Evolutionary conservation across 2,888 invertebrate species (phyloP), one percentile per base, ranked within the genome.

Genomic region (Cryptus viduatorius): DNA sequence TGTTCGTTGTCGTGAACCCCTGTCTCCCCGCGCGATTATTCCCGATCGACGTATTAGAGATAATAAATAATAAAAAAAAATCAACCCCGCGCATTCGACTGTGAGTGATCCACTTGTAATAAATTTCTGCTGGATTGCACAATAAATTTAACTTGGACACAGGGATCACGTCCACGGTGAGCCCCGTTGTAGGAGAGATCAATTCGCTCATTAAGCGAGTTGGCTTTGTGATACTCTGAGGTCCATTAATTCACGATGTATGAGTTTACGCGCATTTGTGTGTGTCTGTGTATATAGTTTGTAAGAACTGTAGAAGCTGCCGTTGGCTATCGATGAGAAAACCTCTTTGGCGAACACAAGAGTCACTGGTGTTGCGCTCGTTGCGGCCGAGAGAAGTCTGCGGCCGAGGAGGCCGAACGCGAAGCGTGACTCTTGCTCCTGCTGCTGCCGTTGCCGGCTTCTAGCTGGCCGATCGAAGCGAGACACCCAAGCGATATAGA

Each of bases 151-250:
- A 77, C 67, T 37, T 31, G 59, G 24, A 71, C 75, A 19, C n/a
- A 68, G 24, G 37, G 46, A 73, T 50, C 16, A 61, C 37, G 48
- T 68, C 64, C 71, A 79, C 75, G 84, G 72, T 85, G 69, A 71
- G 82, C 73, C 75, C 24, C 76, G 67, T 79, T 79, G 64, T 71
- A 61, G 71, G 53, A 71, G 72, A 65, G 84, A 79, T 85, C 84
- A 85, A 79, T 85, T 79, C 67, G 72, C 82, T 85, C 84, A 85
- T 85, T 85, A 85, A 85, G 81, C 59, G 79, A 79, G 79, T 79
- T 53, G 82, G 79, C 82, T 79, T 85, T 82, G 82, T 76, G 72
- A 76, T 79, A 79, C 61, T 16, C 72, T 37, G 19, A 72, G 82
- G 68, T n/a, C 82, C 79, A 82, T 85, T 82, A 79, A 85, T 82